phyloP scores from a whole-genome alignment of 2,888 invertebrate species.

The Drosophila siamana region DNA sequence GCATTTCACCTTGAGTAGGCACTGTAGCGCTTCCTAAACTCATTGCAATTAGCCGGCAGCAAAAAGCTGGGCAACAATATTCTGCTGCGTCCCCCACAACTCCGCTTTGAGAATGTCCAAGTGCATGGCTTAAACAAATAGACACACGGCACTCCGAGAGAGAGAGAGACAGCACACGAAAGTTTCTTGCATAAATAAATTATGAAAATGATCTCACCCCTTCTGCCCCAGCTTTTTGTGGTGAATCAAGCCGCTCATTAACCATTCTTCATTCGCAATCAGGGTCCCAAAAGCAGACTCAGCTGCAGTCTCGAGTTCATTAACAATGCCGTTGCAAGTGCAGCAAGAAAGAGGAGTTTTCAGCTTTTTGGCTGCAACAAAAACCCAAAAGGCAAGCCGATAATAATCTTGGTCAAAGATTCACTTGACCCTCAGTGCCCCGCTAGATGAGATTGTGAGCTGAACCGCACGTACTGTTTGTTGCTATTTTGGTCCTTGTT shows the following conservation, averaged over 20 bases:
- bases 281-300: conserved; percentile 1
- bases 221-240: conserved; percentile 2
- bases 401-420: conserved; percentile 45
- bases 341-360: conserved; percentile 9
- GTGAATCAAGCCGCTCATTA: conserved; percentile 10
- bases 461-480: conserved; percentile 16
- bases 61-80: neutral
- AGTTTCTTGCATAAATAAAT: conserved; percentile 12
- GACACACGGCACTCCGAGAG: neutral
- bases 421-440: conserved; percentile 45
- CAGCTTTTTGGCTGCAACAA: neutral
- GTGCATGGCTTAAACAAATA: neutral
- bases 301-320: conserved; percentile 16
- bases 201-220: conserved; percentile 6
- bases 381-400: conserved; percentile 25
- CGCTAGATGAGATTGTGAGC: conserved; percentile 24
- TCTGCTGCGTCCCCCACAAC: neutral
- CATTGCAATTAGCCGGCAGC: neutral
- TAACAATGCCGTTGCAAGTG: conserved; percentile 25
- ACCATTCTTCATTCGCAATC: neutral
- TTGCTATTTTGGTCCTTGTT: conserved; percentile 3
- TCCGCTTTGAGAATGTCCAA: neutral
- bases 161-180: neutral
- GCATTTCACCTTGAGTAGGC: neutral
- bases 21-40: neutral